Conservation (phyloP, 2,888 invertebrate genomes). For the Philereme vetulata region DNA sequence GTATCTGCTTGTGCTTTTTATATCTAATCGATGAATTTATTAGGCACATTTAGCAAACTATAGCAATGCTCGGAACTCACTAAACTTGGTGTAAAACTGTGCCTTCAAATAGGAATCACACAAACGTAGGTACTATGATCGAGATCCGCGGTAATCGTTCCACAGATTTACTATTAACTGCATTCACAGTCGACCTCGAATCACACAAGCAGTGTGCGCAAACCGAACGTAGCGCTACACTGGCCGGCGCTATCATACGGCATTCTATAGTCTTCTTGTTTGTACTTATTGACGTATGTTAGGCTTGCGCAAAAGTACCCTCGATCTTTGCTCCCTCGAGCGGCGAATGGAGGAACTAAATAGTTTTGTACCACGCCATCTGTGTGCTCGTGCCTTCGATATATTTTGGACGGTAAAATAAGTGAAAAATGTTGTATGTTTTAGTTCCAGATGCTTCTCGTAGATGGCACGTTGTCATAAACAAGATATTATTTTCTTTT, state of each 20-base stretch:
- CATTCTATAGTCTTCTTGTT: conserved; percentile 68
- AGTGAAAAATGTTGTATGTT: not conserved
- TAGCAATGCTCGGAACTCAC: conserved; percentile 49
- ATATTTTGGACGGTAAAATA: not conserved
- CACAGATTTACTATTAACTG: conserved; percentile 60
- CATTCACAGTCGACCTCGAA: conserved; percentile 69
- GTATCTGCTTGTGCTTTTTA: conserved; percentile 53
- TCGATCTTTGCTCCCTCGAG: conserved; percentile 48
- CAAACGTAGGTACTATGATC: conserved; percentile 64
- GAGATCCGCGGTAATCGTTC: conserved; percentile 58
- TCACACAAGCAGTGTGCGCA: conserved; percentile 71
- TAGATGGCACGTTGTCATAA: conserved; percentile 12
- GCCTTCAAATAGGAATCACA: conserved; percentile 51
- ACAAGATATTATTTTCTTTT: too few relatives aligned
- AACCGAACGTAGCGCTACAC: conserved; percentile 66
- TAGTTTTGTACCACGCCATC: conserved; percentile 44
- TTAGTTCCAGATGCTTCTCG: conserved; percentile 11
- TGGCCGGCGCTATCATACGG: conserved; percentile 68
- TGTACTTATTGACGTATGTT: conserved; percentile 72
- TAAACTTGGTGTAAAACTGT: conserved; percentile 46
- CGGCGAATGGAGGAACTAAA: conserved; percentile 33
- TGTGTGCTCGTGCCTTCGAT: conserved; percentile 20
- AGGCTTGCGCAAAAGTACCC: conserved; percentile 62
- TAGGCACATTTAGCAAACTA: conserved; percentile 45
- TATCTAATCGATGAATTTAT: conserved; percentile 57